Evolutionary conservation across 2,113 vertebrate genomes (phyloP), one percentile per base, ranked within the genome.

Genomic region (Mormoops blainvillei): DNA sequence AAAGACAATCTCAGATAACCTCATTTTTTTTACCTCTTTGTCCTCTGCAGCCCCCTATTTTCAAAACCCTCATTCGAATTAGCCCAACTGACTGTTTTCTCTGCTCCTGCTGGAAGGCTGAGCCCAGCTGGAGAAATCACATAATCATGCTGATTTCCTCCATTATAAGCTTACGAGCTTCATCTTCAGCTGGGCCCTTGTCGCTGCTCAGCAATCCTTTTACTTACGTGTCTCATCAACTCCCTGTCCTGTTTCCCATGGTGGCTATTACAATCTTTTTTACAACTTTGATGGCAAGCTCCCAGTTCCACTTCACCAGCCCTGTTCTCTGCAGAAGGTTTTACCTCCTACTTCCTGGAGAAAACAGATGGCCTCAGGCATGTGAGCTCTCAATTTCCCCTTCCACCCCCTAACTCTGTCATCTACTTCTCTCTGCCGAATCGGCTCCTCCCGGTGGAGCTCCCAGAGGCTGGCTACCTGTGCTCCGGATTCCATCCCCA

Each of bases 131-230:
- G 96, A 81, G 76, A 58, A 91, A 76, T 93, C 78, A 5, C 14
- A 12, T 38, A 63, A 76, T 87, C 89, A 80, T 0, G 1, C 83
- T 71, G 89, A 84, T 91, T 97, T 86, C 56, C 86, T 91, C 54
- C 87, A 76, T 89, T 80, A 52, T 13, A 14, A 28, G 65, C 74
- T 89, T 96, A 63, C 89, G 78, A 74, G 89, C 63, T 45, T 78
- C 41, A n/a, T 86, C 94, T 71, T 97, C 87, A 87, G 95, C 89
- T 94, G 82, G 88, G 87, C 63, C 85, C 82, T 86, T 26, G 36
- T 56, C 78, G 43, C 70, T 33, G 20, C 71, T 94, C 80, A 89
- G 95, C 70, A 81, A 12, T 71, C 50, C 41, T 95, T 97, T 93
- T 63, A 83, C 84, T 50, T 76, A 19, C 1, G 0, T 54, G 45